These are phyloP conservation scores for Linurgus olivaceus DNA, from an alignment of 2,797 vertebrate genomes.

Conservation along the genomic window DNA sequence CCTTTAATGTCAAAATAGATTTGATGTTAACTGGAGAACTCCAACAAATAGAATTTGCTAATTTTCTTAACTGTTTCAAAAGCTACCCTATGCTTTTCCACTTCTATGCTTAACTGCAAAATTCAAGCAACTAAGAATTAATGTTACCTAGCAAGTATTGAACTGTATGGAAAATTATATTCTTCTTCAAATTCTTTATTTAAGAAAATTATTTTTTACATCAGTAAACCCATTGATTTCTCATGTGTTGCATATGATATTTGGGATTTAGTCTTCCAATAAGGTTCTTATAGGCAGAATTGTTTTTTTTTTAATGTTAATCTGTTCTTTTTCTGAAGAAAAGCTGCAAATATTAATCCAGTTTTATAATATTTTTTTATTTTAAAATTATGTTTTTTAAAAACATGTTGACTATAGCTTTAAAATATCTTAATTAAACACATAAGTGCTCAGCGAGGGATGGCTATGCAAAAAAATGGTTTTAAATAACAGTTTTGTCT, in stretches of 20 bases:
- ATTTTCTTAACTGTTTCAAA: background rate
- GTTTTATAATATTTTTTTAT: background rate
- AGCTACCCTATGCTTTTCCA: background rate
- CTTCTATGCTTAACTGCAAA: background rate
- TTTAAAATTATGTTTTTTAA: background rate
- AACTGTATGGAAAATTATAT: background rate
- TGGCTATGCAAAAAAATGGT: background rate
- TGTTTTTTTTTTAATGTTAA: background rate
- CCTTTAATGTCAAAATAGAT: background rate
- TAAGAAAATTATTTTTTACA: background rate
- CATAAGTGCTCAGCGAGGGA: accelerated
- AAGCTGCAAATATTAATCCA: background rate
- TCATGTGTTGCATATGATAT: background rate
- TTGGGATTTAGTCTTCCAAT: background rate
- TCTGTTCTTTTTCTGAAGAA: background rate
- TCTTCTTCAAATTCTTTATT: background rate
- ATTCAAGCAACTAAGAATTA: background rate
- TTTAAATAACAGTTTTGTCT: background rate
- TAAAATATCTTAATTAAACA: background rate
- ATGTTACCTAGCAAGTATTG: background rate
- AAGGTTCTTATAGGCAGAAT: background rate
- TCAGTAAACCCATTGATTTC: background rate
- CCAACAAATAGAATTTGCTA: background rate
- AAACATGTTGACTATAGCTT: background rate
- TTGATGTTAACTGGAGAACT: background rate